A percentile compares a stretch with the other conserved stretches of the same genome.
These are phyloP conservation scores for Hydrochoerus hydrochaeris DNA, from an alignment of 2,113 vertebrate species.

Conservation along the genomic window DNA sequence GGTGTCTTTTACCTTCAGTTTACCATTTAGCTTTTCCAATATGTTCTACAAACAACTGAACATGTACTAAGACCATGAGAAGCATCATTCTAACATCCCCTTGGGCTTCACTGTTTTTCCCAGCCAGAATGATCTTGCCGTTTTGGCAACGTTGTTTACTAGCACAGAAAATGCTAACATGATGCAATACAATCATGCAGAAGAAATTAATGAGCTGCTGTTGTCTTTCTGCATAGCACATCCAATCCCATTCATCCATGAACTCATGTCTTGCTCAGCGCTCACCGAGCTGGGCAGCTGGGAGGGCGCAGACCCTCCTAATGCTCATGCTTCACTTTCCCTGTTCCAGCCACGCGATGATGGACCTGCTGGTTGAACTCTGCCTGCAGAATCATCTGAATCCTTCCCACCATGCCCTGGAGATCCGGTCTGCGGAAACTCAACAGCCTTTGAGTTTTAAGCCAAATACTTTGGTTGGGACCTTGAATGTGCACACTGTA, in stretches of 20 bases:
- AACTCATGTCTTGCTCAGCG: accelerated
- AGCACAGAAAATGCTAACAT: too few species aligned
- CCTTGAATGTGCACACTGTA: constrained; percentile 90
- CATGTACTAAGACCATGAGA: background rate
- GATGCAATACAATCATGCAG: background rate
- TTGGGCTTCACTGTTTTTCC: background rate
- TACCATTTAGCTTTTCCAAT: background rate
- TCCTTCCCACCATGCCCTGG: constrained; percentile 93
- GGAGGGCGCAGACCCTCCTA: constrained; percentile 2
- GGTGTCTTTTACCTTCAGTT: background rate
- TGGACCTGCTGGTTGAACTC: constrained; percentile 97
- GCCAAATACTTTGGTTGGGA: constrained; percentile 94
- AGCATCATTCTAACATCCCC: accelerated
- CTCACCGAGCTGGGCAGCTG: constrained; percentile 65
- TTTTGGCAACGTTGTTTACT: background rate
- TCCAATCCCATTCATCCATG: accelerated
- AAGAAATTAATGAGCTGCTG: background rate
- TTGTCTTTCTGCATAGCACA: background rate
- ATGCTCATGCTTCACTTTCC: constrained; percentile 32
- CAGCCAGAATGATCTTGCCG: background rate
- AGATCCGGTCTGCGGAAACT: constrained; percentile 88
- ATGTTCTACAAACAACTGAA: background rate
- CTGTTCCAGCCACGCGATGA: constrained; percentile 93
- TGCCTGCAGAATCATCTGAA: constrained; percentile 95
- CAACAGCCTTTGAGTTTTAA: constrained; percentile 92